These are phyloP conservation scores for Hypercompe scribonia DNA, from an alignment of 2,888 invertebrate genomes.

Conservation along the genomic window DNA sequence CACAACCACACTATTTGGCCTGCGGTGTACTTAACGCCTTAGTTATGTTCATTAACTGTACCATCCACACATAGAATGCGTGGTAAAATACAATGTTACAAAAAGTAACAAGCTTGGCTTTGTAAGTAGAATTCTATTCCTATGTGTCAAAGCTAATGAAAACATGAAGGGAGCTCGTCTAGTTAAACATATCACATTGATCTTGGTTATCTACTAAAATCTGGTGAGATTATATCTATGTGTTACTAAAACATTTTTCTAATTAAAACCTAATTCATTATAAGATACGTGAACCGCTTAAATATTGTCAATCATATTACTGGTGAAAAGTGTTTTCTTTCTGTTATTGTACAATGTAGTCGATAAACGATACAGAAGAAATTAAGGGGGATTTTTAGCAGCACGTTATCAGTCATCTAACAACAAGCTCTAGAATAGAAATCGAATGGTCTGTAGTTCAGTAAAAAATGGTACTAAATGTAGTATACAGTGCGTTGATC, in stretches of 20 bases:
- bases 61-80: background rate
- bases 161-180: background rate
- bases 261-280: too few relatives aligned
- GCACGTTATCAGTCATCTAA: background rate
- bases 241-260: too few relatives aligned
- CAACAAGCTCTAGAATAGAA: too few relatives aligned
- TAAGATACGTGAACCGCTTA: too few relatives aligned
- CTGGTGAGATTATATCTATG: background rate
- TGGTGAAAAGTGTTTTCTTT: background rate
- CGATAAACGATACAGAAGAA: background rate
- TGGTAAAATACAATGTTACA: background rate
- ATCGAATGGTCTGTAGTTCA: too few relatives aligned
- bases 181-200: background rate
- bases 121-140: background rate
- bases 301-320: too few relatives aligned
- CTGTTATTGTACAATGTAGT: background rate
- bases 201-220: background rate
- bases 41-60: background rate
- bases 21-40: background rate
- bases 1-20: background rate
- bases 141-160: background rate
- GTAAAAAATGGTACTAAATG: too few relatives aligned
- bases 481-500: too few relatives aligned
- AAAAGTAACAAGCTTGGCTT: background rate
- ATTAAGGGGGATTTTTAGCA: background rate